Evolutionary conservation across 2,888 invertebrate genomes (phyloP), one percentile per base, ranked within the genome.

Genomic region (Dusona sp.): DNA sequence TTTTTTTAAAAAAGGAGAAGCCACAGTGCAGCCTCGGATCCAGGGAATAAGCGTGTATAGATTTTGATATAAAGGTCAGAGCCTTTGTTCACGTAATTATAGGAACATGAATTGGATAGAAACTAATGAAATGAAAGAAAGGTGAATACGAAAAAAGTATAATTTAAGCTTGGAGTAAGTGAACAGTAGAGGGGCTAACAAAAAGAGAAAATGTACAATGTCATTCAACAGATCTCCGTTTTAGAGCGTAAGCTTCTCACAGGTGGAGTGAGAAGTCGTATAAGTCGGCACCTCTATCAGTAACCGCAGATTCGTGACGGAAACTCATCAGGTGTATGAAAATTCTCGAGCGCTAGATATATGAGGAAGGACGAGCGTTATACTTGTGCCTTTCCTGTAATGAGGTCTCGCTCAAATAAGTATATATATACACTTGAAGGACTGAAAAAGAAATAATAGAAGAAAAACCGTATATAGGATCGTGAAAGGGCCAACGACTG

Each of bases 321-420:
- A 92, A 92, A 92, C 92, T 93, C 92, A 91, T 93, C 92, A 91
- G 86, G 88, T 91, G 92, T 92, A 92, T 90, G 92, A 92, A 93
- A 92, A 92, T 91, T 89, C 90, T 87, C 82, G 87, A 87, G 79
- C 90, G 90, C 88, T 84, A 88, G 87, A 83, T 79, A 73, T 48
- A 67, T 29, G 78, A 78, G 68, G 80, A 36, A 45, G 77, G 68
- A 48, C 73, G 77, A 48, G 77, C 77, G 57, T 65, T 84, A 74
- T 48, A 36, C 42, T 67, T 77, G 51, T 75, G 85, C 77, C 84
- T 86, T 85, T 85, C 87, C 84, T 88, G 86, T 87, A 84, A 36
- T 77, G 83, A 77, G 86, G 48, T n/a, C 48, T 82, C 48, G 48
- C 48, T 77, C 70, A 61, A 61, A 16, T 61, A 61, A 22, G 36